Percentiles rank a stretch among this genome's conserved stretches.
These are phyloP conservation scores for Dallia pectoralis DNA, from an alignment of 2,797 vertebrate species.

Conservation along the genomic window DNA sequence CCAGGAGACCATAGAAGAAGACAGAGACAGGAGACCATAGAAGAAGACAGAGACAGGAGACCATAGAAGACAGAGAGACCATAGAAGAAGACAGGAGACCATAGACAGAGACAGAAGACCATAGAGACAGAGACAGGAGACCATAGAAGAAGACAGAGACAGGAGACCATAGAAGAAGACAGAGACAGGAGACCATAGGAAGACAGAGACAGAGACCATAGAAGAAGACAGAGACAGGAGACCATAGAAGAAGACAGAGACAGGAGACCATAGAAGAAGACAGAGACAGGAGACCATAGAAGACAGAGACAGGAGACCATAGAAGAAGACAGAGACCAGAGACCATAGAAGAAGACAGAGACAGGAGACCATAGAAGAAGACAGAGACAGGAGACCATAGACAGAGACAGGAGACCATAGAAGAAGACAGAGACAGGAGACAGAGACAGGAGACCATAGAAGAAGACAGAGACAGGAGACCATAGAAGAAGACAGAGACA, in stretches of 20 bases:
- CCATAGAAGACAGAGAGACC: slow-evolving; percentile 22
- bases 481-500: slow-evolving; percentile 31
- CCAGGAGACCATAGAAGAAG: no score
- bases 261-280: slow-evolving; percentile 19
- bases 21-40: slow-evolving; percentile 25
- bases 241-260: slow-evolving; percentile 32
- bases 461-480: slow-evolving; percentile 17
- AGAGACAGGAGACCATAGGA: slow-evolving; percentile 21
- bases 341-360: slow-evolving; percentile 32
- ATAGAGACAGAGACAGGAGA: slow-evolving; percentile 28
- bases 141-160: slow-evolving; percentile 16
- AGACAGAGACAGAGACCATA: slow-evolving; percentile 16
- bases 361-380: slow-evolving; percentile 21
- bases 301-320: slow-evolving; percentile 25
- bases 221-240: no score
- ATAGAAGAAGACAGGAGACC: slow-evolving; percentile 15
- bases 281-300: slow-evolving; percentile 25
- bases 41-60: slow-evolving; percentile 26
- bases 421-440: slow-evolving; percentile 26
- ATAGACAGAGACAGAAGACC: slow-evolving; percentile 24
- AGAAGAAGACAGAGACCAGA: slow-evolving; percentile 15
- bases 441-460: slow-evolving; percentile 21
- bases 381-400: slow-evolving; percentile 22
- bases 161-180: no score
- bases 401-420: slow-evolving; percentile 25